Evolutionary conservation across 2,113 vertebrate genomes (phyloP).

Genomic region (Delphinus delphis): DNA sequence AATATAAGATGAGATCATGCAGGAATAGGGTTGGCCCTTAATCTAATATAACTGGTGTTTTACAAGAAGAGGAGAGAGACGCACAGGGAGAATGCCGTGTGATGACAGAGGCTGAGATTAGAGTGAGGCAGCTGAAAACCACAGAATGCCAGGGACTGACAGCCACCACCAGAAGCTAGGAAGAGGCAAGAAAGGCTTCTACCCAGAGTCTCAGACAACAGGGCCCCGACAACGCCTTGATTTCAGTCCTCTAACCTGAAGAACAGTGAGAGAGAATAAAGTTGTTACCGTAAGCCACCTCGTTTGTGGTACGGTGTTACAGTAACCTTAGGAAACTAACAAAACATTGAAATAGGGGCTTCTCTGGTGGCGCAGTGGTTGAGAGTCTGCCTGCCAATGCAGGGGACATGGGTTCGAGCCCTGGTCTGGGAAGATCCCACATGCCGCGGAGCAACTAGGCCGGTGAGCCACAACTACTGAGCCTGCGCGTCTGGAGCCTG

Average conservation of each 20-base stretch:
- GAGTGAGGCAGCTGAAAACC: not conserved
- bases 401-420: too few relatives aligned
- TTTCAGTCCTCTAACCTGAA: not conserved
- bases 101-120: not conserved
- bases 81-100: fast-evolving
- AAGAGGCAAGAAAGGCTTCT: not conserved
- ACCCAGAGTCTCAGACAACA: not conserved
- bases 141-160: fast-evolving
- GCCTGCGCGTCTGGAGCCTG: too few relatives aligned
- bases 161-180: not conserved
- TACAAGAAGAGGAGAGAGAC: not conserved
- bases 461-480: too few relatives aligned
- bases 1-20: not conserved
- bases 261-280: not conserved
- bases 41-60: not conserved
- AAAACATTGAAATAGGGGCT: not conserved
- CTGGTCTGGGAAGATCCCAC: too few relatives aligned
- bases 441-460: too few relatives aligned
- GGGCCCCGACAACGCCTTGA: not conserved
- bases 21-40: not conserved
- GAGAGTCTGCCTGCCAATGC: too few relatives aligned
- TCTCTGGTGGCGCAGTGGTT: too few relatives aligned
- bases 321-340: not conserved
- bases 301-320: not conserved
- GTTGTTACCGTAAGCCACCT: not conserved